phyloP scores from a whole-genome alignment of 53 echinoderm and acorn worm genomes.

The Antedon mediterranea region DNA sequence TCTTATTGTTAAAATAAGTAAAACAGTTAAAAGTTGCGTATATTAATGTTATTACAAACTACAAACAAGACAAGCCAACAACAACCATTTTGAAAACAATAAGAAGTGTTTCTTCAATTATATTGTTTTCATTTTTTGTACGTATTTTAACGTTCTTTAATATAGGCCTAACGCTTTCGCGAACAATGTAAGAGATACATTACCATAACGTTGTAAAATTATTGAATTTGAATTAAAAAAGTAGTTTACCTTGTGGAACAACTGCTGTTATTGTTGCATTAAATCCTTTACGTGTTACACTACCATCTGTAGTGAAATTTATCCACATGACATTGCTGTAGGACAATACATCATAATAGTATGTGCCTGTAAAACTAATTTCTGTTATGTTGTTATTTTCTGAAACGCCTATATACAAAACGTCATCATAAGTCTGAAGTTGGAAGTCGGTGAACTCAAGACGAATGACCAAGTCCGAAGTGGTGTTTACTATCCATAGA shows the following conservation, averaged over 20 bases:
- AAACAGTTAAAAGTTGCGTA: too few relatives aligned
- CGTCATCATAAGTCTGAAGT: slow-evolving; percentile 28
- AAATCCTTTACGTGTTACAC: slow-evolving; percentile 27
- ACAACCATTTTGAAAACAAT: too few relatives aligned
- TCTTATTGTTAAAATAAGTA: too few relatives aligned
- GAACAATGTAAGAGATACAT: too few relatives aligned
- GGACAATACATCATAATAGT: not conserved
- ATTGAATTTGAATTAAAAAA: too few relatives aligned
- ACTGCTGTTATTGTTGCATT: slow-evolving; percentile 6
- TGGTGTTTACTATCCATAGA: slow-evolving; percentile 14
- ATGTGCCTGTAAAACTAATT: not conserved
- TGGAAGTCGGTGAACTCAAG: slow-evolving; percentile 30
- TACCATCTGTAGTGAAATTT: slow-evolving; percentile 15
- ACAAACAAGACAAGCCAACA: too few relatives aligned
- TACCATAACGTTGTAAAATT: too few relatives aligned
- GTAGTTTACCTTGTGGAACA: not conserved
- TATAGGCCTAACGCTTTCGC: too few relatives aligned
- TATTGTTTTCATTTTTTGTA: too few relatives aligned
- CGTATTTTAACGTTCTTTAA: too few relatives aligned
- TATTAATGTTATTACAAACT: too few relatives aligned
- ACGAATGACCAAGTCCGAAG: slow-evolving; percentile 11
- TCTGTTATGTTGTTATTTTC: not conserved
- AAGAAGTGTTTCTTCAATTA: too few relatives aligned
- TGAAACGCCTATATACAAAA: slow-evolving; percentile 9
- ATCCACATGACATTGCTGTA: slow-evolving; percentile 11